Evolutionary conservation across 2,113 vertebrate species (phyloP).

Genomic region (Elgaria multicarinata): DNA sequence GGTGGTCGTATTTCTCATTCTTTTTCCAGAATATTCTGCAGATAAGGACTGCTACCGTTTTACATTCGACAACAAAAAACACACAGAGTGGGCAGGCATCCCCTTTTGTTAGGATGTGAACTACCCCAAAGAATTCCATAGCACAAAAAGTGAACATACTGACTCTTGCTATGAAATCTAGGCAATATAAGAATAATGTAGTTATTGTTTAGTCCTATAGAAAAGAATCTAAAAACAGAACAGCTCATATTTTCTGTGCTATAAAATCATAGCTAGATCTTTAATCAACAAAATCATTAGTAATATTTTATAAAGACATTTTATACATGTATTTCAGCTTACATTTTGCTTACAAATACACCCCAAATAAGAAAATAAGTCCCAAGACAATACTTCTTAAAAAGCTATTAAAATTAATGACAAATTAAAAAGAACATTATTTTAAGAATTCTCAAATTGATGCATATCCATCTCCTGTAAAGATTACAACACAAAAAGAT

Average conservation of each 20-base stretch:
- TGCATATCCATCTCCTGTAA: conserved; percentile 47
- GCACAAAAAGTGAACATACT: neutral
- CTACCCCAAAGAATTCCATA: neutral
- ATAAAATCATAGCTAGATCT: conserved; percentile 22
- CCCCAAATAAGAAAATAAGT: conserved; percentile 40
- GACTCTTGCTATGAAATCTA: neutral
- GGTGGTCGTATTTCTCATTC: conserved; percentile 1
- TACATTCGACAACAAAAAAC: neutral
- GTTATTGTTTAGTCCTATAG: neutral
- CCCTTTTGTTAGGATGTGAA: neutral
- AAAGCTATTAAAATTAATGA: conserved; percentile 18
- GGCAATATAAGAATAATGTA: neutral
- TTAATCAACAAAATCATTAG: conserved; percentile 55
- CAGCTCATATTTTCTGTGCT: neutral
- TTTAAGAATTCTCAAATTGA: conserved; percentile 26
- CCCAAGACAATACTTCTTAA: conserved; percentile 25
- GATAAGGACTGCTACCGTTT: neutral
- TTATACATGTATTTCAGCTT: conserved; percentile 36
- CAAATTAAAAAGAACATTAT: conserved; percentile 35
- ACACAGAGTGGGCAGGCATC: neutral
- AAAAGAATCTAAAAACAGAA: neutral
- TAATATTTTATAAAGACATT: conserved; percentile 17
- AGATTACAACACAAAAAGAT: conserved; percentile 48
- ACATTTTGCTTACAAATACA: conserved; percentile 59
- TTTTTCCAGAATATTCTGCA: neutral